phyloP scores from a whole-genome alignment of 2,797 vertebrate species.

The Anas bernieri region DNA sequence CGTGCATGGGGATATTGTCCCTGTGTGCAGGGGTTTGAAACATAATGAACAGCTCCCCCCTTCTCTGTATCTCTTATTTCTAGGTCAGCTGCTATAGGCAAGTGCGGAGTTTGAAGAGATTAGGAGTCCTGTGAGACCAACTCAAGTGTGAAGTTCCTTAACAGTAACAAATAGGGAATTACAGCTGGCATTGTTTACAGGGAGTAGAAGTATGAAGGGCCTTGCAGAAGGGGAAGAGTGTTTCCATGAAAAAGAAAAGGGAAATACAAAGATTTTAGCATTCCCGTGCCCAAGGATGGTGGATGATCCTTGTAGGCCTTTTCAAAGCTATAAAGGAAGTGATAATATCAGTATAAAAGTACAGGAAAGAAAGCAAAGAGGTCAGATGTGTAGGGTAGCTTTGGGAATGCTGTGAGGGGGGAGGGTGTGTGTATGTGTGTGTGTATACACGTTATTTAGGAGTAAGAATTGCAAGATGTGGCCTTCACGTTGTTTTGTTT shows the following conservation, averaged over 20 bases:
- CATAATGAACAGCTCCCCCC: constrained; percentile 28
- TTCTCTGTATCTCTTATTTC: constrained; percentile 16
- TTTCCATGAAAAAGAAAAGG: constrained; percentile 9
- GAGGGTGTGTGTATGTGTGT: background rate
- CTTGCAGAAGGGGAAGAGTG: background rate
- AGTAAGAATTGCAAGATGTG: background rate
- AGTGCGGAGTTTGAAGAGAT: constrained; percentile 36
- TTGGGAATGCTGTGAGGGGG: background rate
- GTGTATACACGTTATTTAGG: background rate
- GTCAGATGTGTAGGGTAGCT: background rate
- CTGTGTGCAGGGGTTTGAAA: constrained; percentile 9
- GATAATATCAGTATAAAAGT: background rate
- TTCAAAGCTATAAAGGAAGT: background rate
- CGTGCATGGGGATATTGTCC: background rate
- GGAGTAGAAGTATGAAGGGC: background rate
- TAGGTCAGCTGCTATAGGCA: constrained; percentile 39
- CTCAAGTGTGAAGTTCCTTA: constrained; percentile 52
- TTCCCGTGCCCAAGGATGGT: background rate
- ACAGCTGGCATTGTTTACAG: constrained; percentile 19
- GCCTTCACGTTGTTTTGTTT: background rate
- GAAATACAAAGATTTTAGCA: background rate
- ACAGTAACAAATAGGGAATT: constrained; percentile 44
- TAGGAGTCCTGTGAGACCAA: background rate
- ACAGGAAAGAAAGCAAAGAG: background rate
- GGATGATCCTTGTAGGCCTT: background rate